Evolutionary conservation across 2,888 invertebrate genomes (phyloP), one percentile per base, ranked within the genome.

Genomic region (Dichetophora obliterata): DNA sequence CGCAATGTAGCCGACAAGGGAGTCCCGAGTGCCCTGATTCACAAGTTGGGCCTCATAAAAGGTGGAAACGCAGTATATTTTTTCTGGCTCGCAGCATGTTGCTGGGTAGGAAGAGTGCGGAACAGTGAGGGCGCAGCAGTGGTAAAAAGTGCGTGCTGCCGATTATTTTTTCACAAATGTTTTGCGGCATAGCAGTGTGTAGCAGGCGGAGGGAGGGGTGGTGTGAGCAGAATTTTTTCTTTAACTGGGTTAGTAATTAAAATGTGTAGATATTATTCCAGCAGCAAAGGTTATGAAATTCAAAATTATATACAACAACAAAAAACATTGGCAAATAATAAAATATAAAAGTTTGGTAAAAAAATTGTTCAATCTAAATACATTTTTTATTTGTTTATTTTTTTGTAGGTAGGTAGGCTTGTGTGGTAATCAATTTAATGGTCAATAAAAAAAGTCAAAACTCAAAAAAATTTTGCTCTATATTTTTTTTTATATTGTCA

Each of bases 241-340:
- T 76, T 22, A 76, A 76, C 65, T 76, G 76, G 76, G 76, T 76
- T 76, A 76, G 71, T 76, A 71, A 76, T 76, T 76, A 69, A 71
- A 63, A 71, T 65, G 71, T 76, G 65, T 76, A 71, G 76, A 37
- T 66, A 74, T n/a, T n/a, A n/a, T 66, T 52, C 54, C 43, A 22
- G 37, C 54, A 27, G 63, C 50, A 65, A 63, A 48, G 8, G 37
- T 27, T 31, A 19, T 27, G 34, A 24, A 16, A 72, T 59, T 3
- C 57, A 59, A 54, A 57, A 57, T 57, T 22, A 57, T 22, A 9
- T 11, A 9, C 11, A 59, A 59, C 57, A 59, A 24, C 22, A 24
- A 3, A 0, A 22, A 24, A 59, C 4, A 57, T 22, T 19, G 19
- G 2, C 1, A n/a, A 57, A 19, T 24, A 0, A 9, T 19, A 5